phyloP scores from a whole-genome alignment of 2,888 invertebrate species.

The Tetragnatha montana region DNA sequence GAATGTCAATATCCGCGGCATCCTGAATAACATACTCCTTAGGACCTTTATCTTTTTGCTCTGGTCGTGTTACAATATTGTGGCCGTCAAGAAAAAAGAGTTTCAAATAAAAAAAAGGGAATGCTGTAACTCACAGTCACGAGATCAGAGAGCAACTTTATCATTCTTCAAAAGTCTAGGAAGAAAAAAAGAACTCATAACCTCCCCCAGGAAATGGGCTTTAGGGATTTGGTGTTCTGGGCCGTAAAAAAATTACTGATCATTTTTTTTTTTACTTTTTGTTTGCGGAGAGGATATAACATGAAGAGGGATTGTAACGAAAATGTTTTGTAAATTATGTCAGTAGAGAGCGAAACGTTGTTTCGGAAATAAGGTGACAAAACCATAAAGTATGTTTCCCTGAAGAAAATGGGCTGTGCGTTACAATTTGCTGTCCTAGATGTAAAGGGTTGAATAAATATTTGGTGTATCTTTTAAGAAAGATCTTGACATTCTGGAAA shows the following conservation, averaged over 20 bases:
- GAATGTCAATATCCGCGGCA: slow-evolving; percentile 30
- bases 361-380: neutral
- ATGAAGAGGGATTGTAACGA: neutral
- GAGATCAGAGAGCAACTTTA: slow-evolving; percentile 18
- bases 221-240: slow-evolving; percentile 8
- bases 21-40: slow-evolving; percentile 20
- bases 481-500: no score
- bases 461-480: no score
- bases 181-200: neutral
- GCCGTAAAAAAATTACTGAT: slow-evolving; percentile 18
- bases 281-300: neutral
- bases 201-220: slow-evolving; percentile 21
- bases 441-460: no score
- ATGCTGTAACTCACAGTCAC: neutral
- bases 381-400: neutral
- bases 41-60: slow-evolving; percentile 7
- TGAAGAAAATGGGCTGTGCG: no score
- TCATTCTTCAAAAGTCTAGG: slow-evolving; percentile 11
- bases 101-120: slow-evolving; percentile 8
- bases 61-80: neutral
- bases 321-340: neutral
- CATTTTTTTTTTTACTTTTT: neutral
- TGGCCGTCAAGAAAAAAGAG: neutral
- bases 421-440: no score
- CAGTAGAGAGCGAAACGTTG: neutral